phyloP scores from a whole-genome alignment of 2,888 invertebrate species.

The Aproaerema taeniolella region DNA sequence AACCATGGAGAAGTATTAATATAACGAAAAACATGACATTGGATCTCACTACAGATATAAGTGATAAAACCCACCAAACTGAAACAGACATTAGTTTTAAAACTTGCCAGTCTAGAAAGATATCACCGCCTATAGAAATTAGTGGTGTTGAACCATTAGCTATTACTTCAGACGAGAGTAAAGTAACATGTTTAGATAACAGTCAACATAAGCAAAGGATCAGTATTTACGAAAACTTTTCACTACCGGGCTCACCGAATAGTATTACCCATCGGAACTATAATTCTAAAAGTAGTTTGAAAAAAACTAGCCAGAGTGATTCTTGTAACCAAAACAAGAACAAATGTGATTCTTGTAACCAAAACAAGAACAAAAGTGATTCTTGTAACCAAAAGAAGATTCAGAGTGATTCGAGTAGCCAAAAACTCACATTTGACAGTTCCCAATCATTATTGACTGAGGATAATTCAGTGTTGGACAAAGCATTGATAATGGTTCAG shows the following conservation, averaged over 20 bases:
- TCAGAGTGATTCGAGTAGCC: conserved; percentile 12
- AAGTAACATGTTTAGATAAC: conserved; percentile 18
- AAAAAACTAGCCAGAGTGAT: no score
- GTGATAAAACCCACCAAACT: conserved; percentile 24
- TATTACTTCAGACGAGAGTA: conserved; percentile 33
- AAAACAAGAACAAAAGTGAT: no score
- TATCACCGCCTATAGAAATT: conserved; percentile 36
- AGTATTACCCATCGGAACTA: conserved; percentile 59
- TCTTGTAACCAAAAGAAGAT: no score
- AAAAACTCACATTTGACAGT: conserved; percentile 20
- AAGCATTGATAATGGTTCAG: conserved; percentile 52
- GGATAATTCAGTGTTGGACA: conserved; percentile 40
- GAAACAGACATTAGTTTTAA: conserved; percentile 46
- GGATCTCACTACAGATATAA: conserved; percentile 38
- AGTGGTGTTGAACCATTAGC: conserved; percentile 51
- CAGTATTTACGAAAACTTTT: conserved; percentile 63
- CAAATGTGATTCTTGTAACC: no score
- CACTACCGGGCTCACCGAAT: conserved; percentile 59
- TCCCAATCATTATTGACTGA: conserved; percentile 29
- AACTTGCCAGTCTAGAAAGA: conserved; percentile 45
- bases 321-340: no score
- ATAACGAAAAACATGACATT: conserved; percentile 38
- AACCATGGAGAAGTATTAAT: conserved; percentile 38
- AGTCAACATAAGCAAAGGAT: conserved; percentile 36
- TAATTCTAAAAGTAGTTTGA: conserved; percentile 50